These are phyloP conservation scores for Macropodus opercularis DNA, from an alignment of 2,797 vertebrate species.

Conservation along the genomic window DNA sequence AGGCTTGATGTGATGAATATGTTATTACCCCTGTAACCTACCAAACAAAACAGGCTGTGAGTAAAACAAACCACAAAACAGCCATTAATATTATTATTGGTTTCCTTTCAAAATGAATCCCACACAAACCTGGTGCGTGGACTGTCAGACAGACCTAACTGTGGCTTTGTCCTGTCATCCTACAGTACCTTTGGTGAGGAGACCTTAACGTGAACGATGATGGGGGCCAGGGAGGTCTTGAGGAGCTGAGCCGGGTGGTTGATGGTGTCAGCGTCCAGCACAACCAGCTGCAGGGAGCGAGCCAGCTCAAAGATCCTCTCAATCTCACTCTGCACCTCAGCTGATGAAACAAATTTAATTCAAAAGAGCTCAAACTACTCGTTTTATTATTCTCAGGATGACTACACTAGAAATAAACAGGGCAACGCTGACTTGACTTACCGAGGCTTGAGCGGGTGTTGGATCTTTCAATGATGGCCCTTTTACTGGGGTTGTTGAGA, in stretches of 20 bases:
- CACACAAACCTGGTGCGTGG: too few relatives aligned
- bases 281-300: constrained; percentile 94
- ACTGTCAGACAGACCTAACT: not conserved
- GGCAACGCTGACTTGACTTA: constrained; percentile 51
- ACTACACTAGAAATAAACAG: not conserved
- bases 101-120: too few relatives aligned
- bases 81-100: too few relatives aligned
- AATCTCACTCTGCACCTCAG: constrained; percentile 97
- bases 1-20: not conserved
- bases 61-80: not conserved
- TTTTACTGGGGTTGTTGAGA: constrained; percentile 98
- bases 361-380: not conserved
- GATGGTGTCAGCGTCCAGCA: constrained; percentile 96
- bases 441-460: constrained; percentile 97
- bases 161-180: not conserved
- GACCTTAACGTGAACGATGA: constrained; percentile 98
- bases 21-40: not conserved
- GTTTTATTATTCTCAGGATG: too few relatives aligned
- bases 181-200: constrained; percentile 93
- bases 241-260: constrained; percentile 97
- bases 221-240: constrained; percentile 96
- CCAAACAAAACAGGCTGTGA: not conserved
- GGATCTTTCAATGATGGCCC: constrained; percentile 96
- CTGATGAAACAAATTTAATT: constrained; percentile 68
- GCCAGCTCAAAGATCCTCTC: constrained; percentile 97